Base-by-base conservation (phyloP, 2,888 invertebrate genomes). In the Eupeodes latifasciatus region DNA sequence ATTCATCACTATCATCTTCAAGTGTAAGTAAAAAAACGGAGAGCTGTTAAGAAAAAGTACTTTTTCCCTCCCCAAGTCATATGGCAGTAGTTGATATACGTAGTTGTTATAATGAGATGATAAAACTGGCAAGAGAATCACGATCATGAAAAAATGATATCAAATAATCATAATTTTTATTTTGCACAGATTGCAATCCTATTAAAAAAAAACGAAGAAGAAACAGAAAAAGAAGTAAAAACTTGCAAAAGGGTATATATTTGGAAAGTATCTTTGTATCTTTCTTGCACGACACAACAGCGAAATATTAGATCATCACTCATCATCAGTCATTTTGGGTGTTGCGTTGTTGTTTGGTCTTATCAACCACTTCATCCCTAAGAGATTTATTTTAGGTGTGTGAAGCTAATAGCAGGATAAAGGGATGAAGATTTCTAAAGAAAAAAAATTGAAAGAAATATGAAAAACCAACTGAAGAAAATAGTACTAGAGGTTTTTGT, bases 291-390 rank as follows among this genome's bases (percentile, higher is more conserved):
- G 47, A 59, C 47, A 72, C 47, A 59, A 59, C 47, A 49, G 14
- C 62, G 51, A 59, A 69, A 86, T 86, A 86, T 86, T 79, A 69
- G 82, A 86, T 79, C 86, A 86, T 86, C 82, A 83, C 53, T 86
- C 86, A 86, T 86, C 86, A 86, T 86, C 83, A 83, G 82, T 86
- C 86, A 86, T 86, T 55, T 86, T 75, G 82, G 79, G 82, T 82
- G 79, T 78, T 74, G 77, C 67, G 71, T 82, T 86, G 74, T 75
- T 79, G 62, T 83, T 74, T 85, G 78, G 72, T 57, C 67, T 74
- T 83, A 78, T 78, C 78, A 78, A 69, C 61, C 85, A 86, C 82
- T 86, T 86, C 85, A 86, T 86, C 82, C 86, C 83, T 86, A 55
- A 66, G 71, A 85, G 81, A 77, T 69, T 79, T 83, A 64, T 66